Evolutionary conservation across 2,113 vertebrate species (phyloP), one percentile per base, ranked within the genome.

Genomic region (Indicator maculatus): DNA sequence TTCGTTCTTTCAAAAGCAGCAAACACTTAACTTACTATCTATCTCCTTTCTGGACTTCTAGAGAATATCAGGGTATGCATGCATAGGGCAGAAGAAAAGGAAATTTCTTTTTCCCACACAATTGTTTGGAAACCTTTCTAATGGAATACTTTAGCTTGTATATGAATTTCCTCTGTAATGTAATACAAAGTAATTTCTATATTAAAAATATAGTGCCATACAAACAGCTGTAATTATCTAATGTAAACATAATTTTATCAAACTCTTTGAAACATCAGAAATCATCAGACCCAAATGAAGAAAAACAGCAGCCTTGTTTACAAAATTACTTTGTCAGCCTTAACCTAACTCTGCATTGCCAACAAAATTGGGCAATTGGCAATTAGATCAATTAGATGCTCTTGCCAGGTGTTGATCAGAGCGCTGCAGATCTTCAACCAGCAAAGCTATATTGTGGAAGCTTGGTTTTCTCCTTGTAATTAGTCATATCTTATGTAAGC

Each of bases 401-500:
- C 23, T 73, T 53, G 33, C 38, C 69, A 52, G n/a, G 52, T 1
- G 2, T 38, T 18, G 13, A 30, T 56, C 20, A 70, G 27, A 61
- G 11, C 24, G 36, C 7, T 58, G 13, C 47, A 39, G 52, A 81
- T 75, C 50, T 89, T 95, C 56, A 75, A 26, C 6, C 17, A 86
- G 70, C 36, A 89, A 45, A 93, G 78, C 16, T 88, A 9, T 27
- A 6, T 59, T 53, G 26, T 88, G 70, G 77, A 90, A 88, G 36
- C 88, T 94, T 71, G 38, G 23, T 78, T 96, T 94, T 73, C 80
- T 90, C 44, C 28, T 53, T 67, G 31, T 92, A 94, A 90, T 94
- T 96, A 95, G 92, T 92, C 92, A 88, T 72, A n/a, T 94, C 77
- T 96, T 96, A 93, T 75, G 63, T 93, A 95, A 96, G 78, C 1